phyloP scores from a whole-genome alignment of 2,888 invertebrate genomes.

The Leucoma salicis region DNA sequence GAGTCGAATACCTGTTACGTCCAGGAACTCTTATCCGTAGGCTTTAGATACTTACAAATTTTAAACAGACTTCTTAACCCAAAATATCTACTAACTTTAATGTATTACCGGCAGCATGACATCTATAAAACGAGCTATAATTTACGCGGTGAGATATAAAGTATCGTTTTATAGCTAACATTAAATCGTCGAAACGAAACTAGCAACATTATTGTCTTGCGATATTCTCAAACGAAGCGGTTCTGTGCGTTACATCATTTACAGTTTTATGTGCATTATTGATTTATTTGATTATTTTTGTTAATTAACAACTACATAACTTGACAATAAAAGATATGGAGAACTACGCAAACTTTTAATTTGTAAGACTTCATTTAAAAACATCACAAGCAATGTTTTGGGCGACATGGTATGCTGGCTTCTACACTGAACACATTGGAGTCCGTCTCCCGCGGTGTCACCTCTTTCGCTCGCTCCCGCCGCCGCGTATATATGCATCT shows the following conservation, averaged over 20 bases:
- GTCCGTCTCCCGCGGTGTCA: constrained; percentile 55
- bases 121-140: constrained; percentile 59
- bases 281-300: constrained; percentile 13
- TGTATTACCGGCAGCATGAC: constrained; percentile 56
- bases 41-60: constrained; percentile 15
- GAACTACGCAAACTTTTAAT: constrained; percentile 34
- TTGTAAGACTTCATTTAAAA: constrained; percentile 51
- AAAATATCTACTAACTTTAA: constrained; percentile 52
- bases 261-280: constrained; percentile 32
- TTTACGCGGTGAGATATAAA: constrained; percentile 66
- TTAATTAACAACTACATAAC: constrained; percentile 31
- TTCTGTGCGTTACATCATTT: constrained; percentile 47
- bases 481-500: constrained; percentile 43
- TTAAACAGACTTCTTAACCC: constrained; percentile 42
- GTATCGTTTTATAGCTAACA: constrained; percentile 42
- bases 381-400: constrained; percentile 53
- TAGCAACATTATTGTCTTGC: constrained; percentile 44
- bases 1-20: constrained; percentile 28
- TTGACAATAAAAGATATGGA: constrained; percentile 39
- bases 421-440: constrained; percentile 71
- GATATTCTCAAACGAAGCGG: constrained; percentile 59
- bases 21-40: constrained; percentile 40
- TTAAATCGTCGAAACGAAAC: constrained; percentile 42
- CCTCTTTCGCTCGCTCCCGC: constrained; percentile 50
- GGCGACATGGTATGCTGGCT: constrained; percentile 52